Evolutionary conservation across 2,113 vertebrate genomes (phyloP).

Genomic region (Psilopogon haemacephalus): DNA sequence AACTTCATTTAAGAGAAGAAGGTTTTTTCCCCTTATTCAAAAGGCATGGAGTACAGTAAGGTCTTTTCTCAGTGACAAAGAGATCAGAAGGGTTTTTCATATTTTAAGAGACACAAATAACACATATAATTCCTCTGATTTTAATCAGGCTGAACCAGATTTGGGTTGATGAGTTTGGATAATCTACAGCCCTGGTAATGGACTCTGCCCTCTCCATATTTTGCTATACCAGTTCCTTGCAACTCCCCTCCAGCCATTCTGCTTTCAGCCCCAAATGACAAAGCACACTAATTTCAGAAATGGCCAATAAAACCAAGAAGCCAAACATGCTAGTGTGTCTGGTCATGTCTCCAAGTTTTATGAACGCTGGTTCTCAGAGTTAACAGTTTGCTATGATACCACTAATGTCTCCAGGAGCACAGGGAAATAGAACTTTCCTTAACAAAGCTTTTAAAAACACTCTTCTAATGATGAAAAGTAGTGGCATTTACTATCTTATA

Average conservation of each 20-base stretch:
- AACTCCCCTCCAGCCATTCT: background rate
- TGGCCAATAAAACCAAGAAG: background rate
- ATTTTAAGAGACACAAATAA: background rate
- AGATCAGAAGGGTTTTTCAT: background rate
- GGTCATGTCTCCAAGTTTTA: background rate
- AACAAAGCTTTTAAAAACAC: background rate
- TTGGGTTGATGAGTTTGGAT: background rate
- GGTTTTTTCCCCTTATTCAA: background rate
- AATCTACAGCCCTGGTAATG: background rate
- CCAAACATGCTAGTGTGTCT: background rate
- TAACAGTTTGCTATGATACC: background rate
- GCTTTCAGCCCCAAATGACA: background rate
- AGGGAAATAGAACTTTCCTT: background rate
- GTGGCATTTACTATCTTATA: background rate
- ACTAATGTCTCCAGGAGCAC: background rate
- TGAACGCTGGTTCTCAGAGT: background rate
- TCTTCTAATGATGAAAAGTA: background rate
- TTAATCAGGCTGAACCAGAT: background rate
- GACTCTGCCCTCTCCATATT: background rate
- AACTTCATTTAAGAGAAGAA: background rate
- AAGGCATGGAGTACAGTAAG: background rate
- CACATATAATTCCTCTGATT: background rate
- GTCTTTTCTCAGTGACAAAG: background rate
- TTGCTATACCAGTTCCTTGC: background rate
- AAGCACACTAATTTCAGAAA: constrained; percentile 21